Evolutionary conservation across 2,113 vertebrate genomes (phyloP).

Genomic region (Aptenodytes forsteri): DNA sequence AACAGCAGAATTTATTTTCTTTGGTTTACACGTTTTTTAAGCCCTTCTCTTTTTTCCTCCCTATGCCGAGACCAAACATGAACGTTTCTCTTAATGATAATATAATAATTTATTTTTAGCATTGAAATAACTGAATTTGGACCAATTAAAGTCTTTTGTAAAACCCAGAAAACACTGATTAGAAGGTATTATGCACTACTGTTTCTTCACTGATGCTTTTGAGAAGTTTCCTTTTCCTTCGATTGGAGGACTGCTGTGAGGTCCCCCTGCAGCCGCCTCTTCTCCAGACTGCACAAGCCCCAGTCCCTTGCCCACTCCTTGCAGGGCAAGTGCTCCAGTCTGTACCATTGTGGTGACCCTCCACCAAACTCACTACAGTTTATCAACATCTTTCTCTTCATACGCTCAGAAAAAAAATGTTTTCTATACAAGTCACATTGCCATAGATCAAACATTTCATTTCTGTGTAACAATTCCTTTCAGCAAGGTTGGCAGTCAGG

Average conservation of each 20-base stretch:
- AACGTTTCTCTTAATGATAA: neutral
- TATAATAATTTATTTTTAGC: neutral
- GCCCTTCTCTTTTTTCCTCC: neutral
- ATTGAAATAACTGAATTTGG: neutral
- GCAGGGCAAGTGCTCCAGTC: neutral
- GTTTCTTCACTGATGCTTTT: neutral
- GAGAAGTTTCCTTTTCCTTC: neutral
- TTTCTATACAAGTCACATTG: neutral
- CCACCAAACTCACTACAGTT: accelerated
- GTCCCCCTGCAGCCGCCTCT: accelerated
- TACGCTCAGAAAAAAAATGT: accelerated
- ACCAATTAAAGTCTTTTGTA: neutral
- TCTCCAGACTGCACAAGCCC: neutral
- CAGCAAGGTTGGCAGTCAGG: neutral
- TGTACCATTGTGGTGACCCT: neutral
- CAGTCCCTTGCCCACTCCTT: neutral
- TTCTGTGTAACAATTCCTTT: neutral
- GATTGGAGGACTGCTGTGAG: neutral
- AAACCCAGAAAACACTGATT: neutral
- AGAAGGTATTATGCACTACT: neutral
- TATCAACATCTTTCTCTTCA: neutral
- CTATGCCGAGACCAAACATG: neutral
- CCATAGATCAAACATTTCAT: neutral
- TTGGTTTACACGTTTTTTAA: neutral
- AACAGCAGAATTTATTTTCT: neutral